Evolutionary conservation across 1,140 invertebrate species (phyloP).

Genomic region (Pemphigus obesinymphae): DNA sequence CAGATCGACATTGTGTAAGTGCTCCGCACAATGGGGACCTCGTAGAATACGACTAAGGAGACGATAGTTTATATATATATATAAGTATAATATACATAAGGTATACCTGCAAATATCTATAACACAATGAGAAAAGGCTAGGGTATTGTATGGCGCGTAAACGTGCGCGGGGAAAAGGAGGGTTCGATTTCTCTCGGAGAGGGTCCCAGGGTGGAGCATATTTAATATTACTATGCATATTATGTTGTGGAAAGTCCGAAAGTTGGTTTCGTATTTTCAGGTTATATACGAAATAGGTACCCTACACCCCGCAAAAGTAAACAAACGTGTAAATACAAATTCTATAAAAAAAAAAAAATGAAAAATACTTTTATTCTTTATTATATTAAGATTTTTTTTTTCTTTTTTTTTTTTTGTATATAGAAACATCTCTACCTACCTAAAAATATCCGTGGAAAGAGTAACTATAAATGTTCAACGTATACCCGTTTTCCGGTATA

Average conservation of each 20-base stretch:
- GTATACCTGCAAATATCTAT: neutral
- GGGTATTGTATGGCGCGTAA: neutral
- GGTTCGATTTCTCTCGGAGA: neutral
- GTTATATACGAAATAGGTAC: too few species aligned
- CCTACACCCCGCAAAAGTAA: too few species aligned
- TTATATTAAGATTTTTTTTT: too few species aligned
- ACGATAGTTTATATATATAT: neutral
- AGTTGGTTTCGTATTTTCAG: neutral
- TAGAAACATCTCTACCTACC: too few species aligned
- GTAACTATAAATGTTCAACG: too few species aligned
- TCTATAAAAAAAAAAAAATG: too few species aligned
- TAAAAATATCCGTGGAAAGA: too few species aligned
- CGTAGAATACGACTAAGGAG: neutral
- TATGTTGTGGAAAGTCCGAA: too few species aligned
- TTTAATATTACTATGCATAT: neutral
- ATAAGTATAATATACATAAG: neutral
- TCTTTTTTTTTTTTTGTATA: too few species aligned
- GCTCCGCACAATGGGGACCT: neutral
- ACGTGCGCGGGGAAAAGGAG: neutral
- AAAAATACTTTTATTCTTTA: too few species aligned
- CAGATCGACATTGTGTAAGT: conserved; percentile 4
- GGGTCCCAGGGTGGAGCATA: neutral
- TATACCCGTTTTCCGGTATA: too few species aligned
- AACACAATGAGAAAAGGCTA: neutral
- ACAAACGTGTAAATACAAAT: too few species aligned